phyloP scores from a whole-genome alignment of 2,797 vertebrate species.

The Ibycter americanus region DNA sequence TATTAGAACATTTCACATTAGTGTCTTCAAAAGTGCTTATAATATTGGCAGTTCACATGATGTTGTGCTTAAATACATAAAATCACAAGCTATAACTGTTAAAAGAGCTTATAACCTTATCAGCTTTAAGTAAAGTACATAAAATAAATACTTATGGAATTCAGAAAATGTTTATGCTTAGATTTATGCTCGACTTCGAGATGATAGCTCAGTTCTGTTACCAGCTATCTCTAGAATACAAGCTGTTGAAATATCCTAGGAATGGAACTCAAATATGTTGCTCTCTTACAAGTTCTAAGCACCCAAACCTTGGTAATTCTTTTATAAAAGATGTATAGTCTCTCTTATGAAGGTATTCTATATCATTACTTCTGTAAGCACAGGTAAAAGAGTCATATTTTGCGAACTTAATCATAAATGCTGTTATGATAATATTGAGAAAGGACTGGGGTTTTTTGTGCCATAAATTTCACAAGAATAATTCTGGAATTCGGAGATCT shows the following conservation, averaged over 20 bases:
- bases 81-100: constrained; percentile 15
- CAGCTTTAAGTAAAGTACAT: not conserved
- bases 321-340: not conserved
- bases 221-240: not conserved
- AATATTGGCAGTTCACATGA: constrained; percentile 1
- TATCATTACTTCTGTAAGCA: not conserved
- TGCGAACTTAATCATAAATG: not conserved
- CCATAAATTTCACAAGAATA: not conserved
- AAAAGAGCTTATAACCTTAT: constrained; percentile 28
- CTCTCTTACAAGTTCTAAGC: not conserved
- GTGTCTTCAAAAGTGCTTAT: constrained; percentile 22
- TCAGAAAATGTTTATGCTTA: not conserved
- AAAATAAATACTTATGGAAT: not conserved
- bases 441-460: not conserved
- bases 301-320: not conserved
- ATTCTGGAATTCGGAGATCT: not conserved
- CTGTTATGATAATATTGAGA: not conserved
- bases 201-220: not conserved
- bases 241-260: not conserved
- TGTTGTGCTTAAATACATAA: constrained; percentile 12
- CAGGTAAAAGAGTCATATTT: not conserved
- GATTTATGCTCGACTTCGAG: not conserved
- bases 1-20: constrained; percentile 42
- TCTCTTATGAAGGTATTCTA: not conserved
- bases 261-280: not conserved